Base-by-base conservation (phyloP, 2,888 invertebrate species). In the Hydrotaea cyrtoneurina region DNA sequence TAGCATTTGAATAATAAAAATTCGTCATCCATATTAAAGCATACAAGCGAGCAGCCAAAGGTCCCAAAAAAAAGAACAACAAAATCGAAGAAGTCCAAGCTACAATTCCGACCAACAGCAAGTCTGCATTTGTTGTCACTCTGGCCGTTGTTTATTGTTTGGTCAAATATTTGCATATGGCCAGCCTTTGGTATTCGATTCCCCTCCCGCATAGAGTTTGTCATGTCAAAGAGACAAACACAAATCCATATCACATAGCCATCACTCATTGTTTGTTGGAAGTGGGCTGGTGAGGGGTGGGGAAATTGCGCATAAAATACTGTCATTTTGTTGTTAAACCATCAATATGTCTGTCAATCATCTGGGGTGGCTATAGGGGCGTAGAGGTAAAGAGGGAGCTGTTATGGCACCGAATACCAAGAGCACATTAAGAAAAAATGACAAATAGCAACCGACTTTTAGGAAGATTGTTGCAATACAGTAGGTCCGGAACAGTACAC, bases 291-390 rank as follows among this genome's bases (percentile, higher is more conserved):
- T n/a, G 7, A 2, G n/a, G 50, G n/a, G n/a, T 8, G n/a, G n/a
- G 11, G 43, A n/a, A 39, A 66, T 4, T 31, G 31, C 31, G 7
- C 31, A 64, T 39, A 43, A 66, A 64, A 66, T 66, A 73, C 81
- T 85, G 81, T 85, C 81, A 81, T 72, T 85, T 85, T 75, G 66
- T 83, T 86, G 83, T 84, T 80, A 78, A 80, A 78, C 80, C 85
- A 82, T 85, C 85, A 80, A 86, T 86, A 80, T 86, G 82, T 83
- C 86, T 86, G 83, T 82, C 83, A 86, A 84, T 83, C 82, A 83
- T 82, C 50, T 82, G 64, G 84, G 82, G 84, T 78, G 84, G 84
- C 62, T 78, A 77, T 78, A 81, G 81, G 26, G 76, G 19, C 84
- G 84, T 79, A 50, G 36, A 26, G 26, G 0, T 13, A 26, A 19